Evolutionary conservation across 64 coral and sea anemone species (phyloP), one percentile per base, ranked within the genome.

Genomic region (Exaiptasia diaphana): DNA sequence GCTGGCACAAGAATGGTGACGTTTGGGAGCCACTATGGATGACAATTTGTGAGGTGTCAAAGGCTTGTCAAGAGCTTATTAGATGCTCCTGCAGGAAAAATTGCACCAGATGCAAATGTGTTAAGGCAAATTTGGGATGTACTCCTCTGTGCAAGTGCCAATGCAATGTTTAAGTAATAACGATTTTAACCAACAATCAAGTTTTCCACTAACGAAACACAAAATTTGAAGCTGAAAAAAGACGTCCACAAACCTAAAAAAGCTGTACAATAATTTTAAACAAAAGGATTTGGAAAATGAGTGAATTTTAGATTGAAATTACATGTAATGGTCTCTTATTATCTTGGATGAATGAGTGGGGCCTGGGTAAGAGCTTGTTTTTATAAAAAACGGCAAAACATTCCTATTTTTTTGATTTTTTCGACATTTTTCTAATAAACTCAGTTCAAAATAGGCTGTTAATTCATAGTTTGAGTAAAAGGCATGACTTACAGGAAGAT

Each of bases 31-130:
- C 80, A 9, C 41, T 50, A 12, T 83, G 63, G 80, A 83, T 83
- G 9, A 70, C 43, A 18, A 83, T 71, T 27, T 55, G 63, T 18
- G 64, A 83, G 64, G 80, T 83, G 0, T 83, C 80, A 44, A 71
- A 70, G 17, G 80, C 64, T 54, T 83, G 80, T 31, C 28, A 56
- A 30, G 80, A 83, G 20, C 43, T 83, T 17, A 45, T 50, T 15
- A 79, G 48, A 34, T 62, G 53, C 17, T 60, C 18, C n/a, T 79
- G 75, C 56, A 60, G 38, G 23, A 29, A 43, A 54, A 31, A 60
- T 27, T 79, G 75, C 75, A 79, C 54, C 36, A 32, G 56, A 42
- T 79, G 75, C 55, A 79, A 18, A 50, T 74, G 41, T 50, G 44
- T 38, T 26, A 74, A 74, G 44, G 15, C 15, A n/a, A 38, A 39